phyloP scores from a whole-genome alignment of 2,113 vertebrate genomes.

The Lagopus muta region DNA sequence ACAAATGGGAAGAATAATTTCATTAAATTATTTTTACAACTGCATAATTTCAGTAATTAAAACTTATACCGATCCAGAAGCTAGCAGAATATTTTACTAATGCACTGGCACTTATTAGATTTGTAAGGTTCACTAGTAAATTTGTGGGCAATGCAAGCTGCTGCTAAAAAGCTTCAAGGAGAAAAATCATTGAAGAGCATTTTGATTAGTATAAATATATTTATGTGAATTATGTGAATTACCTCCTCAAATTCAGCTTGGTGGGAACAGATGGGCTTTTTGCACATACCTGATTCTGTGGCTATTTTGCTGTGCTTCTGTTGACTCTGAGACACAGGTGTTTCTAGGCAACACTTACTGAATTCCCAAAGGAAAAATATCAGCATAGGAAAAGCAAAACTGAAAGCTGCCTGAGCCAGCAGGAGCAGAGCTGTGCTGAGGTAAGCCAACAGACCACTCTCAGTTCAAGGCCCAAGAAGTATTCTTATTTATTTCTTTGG shows the following conservation, averaged over 20 bases:
- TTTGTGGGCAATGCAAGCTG: constrained; percentile 22
- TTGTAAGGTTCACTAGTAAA: constrained; percentile 64
- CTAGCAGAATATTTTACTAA: constrained; percentile 56
- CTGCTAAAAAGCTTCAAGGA: constrained; percentile 17
- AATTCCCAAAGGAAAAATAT: constrained; percentile 1
- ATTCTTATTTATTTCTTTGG: not conserved
- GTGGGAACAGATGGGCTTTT: not conserved
- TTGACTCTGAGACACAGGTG: constrained; percentile 34
- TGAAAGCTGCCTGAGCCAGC: not conserved
- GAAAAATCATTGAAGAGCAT: constrained; percentile 9
- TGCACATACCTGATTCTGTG: not conserved
- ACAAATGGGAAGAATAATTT: constrained; percentile 68
- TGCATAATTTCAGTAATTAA: constrained; percentile 76
- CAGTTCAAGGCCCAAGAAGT: not conserved
- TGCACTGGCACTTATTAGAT: constrained; percentile 47
- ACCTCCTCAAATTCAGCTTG: not conserved
- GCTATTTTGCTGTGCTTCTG: constrained; percentile 30
- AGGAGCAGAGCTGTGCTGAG: not conserved
- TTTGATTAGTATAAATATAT: constrained; percentile 64
- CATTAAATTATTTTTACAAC: constrained; percentile 70
- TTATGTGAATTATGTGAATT: constrained; percentile 35
- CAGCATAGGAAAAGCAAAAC: constrained; percentile 7
- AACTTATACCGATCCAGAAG: constrained; percentile 60
- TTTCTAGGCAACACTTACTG: constrained; percentile 54
- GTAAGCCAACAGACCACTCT: not conserved